phyloP scores from a whole-genome alignment of 2,797 vertebrate genomes.

The Ciconia nigra region DNA sequence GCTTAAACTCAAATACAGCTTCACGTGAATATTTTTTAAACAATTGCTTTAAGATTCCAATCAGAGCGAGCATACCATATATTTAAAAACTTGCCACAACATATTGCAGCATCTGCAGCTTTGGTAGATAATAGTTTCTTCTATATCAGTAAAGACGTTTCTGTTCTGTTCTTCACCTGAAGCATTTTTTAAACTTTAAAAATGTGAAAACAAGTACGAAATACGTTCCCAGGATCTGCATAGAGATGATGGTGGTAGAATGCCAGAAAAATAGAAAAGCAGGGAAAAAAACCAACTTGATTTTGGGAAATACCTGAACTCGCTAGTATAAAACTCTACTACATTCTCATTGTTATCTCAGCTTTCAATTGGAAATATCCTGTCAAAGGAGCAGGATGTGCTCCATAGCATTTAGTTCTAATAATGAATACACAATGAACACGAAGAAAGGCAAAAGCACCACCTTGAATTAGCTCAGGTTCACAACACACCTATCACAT shows the following conservation, averaged over 20 bases:
- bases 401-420: neutral
- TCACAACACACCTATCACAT: neutral
- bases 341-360: neutral
- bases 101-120: neutral
- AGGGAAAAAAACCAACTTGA: neutral
- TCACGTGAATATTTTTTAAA: neutral
- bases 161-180: neutral
- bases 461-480: neutral
- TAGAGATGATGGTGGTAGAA: neutral
- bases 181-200: neutral
- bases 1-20: neutral
- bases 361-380: neutral
- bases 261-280: neutral
- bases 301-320: neutral
- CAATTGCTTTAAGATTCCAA: neutral
- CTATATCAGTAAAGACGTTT: neutral
- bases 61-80: neutral
- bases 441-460: rapidly evolving
- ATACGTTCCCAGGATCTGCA: neutral
- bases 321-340: neutral
- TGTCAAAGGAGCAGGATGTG: neutral
- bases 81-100: neutral
- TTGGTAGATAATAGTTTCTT: neutral
- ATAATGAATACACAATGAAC: neutral
- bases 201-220: neutral